These are phyloP conservation scores for Alexandromys fortis DNA, from an alignment of 2,113 vertebrate genomes.

Conservation along the genomic window DNA sequence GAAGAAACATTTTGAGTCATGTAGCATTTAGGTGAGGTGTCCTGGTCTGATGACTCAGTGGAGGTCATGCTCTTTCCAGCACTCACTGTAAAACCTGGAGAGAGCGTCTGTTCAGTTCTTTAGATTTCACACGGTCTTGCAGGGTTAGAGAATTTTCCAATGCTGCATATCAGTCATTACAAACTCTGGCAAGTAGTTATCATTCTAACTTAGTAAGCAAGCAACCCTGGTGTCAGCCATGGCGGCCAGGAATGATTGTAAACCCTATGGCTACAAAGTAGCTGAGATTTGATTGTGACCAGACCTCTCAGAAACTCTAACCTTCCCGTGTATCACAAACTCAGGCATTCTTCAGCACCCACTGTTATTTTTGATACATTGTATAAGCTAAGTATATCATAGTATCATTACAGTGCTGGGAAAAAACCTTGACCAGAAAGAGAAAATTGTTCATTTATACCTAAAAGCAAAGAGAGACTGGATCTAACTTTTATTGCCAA, in stretches of 20 bases:
- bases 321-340: neutral
- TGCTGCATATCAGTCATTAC: neutral
- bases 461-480: neutral
- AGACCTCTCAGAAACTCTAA: neutral
- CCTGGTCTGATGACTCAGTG: neutral
- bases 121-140: neutral
- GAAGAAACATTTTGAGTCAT: neutral
- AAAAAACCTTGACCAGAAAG: slow-evolving; percentile 9
- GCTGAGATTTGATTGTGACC: neutral
- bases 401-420: slow-evolving; percentile 37
- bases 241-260: neutral
- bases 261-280: neutral
- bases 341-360: neutral
- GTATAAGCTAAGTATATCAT: slow-evolving; percentile 20
- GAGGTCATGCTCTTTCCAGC: neutral
- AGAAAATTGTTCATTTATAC: neutral
- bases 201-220: neutral
- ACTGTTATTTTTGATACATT: slow-evolving; percentile 29
- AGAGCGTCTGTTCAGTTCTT: neutral
- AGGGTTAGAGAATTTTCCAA: neutral
- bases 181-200: slow-evolving; percentile 6
- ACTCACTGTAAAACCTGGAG: neutral
- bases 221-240: neutral
- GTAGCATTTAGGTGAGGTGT: neutral
- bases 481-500: slow-evolving; percentile 25